Evolutionary conservation across 1,140 invertebrate species (phyloP).

Genomic region (Meteorus sp.): DNA sequence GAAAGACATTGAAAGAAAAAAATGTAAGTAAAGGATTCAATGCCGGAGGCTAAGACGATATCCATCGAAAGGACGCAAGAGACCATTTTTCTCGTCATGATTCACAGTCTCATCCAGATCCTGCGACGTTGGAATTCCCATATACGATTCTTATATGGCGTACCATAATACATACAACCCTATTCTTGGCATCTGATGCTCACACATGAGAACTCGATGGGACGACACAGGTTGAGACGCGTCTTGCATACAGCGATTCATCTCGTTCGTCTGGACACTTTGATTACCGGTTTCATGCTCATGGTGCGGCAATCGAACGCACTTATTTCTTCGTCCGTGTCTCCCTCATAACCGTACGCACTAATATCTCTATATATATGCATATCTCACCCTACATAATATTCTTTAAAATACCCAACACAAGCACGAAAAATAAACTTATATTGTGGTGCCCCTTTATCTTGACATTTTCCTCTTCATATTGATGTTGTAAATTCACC

Average conservation of each 20-base stretch:
- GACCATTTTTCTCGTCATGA: slow-evolving; percentile 15
- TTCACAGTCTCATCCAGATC: too few species aligned
- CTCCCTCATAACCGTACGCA: not conserved
- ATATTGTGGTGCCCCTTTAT: not conserved
- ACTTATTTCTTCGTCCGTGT: slow-evolving; percentile 6
- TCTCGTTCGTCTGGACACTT: slow-evolving; percentile 54
- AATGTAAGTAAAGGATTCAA: slow-evolving; percentile 11
- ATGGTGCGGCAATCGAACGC: slow-evolving; percentile 42
- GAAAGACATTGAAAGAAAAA: slow-evolving; percentile 1
- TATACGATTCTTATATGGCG: slow-evolving; percentile 18
- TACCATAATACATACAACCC: slow-evolving; percentile 2
- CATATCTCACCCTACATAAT: not conserved
- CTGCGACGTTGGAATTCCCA: slow-evolving; percentile 13
- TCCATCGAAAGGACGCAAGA: slow-evolving; percentile 30
- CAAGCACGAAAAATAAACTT: not conserved
- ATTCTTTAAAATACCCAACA: not conserved
- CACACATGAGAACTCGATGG: slow-evolving; percentile 1
- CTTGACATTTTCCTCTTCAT: not conserved
- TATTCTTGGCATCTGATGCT: not conserved
- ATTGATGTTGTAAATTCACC: not conserved
- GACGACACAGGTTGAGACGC: slow-evolving; percentile 35
- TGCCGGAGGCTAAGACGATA: slow-evolving; percentile 28
- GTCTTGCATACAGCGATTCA: slow-evolving; percentile 48
- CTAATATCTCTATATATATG: not conserved
- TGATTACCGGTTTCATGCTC: slow-evolving; percentile 55